phyloP scores from a whole-genome alignment of 1,140 invertebrate species.

The Maconellicoccus hirsutus region DNA sequence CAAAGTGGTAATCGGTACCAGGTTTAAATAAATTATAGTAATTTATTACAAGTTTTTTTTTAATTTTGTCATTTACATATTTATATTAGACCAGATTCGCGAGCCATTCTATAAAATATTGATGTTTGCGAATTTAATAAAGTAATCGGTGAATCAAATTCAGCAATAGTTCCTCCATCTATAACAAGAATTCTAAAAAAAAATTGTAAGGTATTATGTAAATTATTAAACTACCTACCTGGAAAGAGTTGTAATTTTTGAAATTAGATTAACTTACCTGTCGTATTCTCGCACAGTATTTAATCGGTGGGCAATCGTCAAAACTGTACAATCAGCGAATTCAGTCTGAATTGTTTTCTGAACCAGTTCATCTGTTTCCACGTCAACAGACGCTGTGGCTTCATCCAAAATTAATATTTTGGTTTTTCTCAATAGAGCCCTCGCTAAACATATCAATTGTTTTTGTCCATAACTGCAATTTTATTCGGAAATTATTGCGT shows the following conservation, averaged over 20 bases:
- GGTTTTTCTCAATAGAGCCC: conserved; percentile 41
- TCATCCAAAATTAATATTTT: conserved; percentile 46
- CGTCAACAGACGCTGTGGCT: conserved; percentile 45
- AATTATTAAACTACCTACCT: too few relatives aligned
- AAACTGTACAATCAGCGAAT: conserved; percentile 61
- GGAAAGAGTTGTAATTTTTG: too few relatives aligned
- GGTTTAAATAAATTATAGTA: too few relatives aligned
- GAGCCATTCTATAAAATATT: neutral
- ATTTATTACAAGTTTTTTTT: too few relatives aligned
- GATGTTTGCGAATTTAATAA: neutral
- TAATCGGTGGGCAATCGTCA: conserved; percentile 76
- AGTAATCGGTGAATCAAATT: neutral
- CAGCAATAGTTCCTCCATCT: conserved; percentile 42
- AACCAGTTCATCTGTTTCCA: conserved; percentile 43
- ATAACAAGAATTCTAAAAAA: conserved; percentile 52
- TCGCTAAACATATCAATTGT: conserved; percentile 43
- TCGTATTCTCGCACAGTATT: conserved; percentile 67
- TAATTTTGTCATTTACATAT: too few relatives aligned
- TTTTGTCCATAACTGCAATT: conserved; percentile 41
- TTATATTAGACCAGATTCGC: too few relatives aligned
- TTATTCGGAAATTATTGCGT: neutral
- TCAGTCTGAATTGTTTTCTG: conserved; percentile 57
- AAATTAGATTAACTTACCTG: conserved; percentile 36
- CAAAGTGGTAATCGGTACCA: too few relatives aligned
- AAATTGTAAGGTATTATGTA: neutral